These are phyloP conservation scores for Periophthalmus magnuspinnatus DNA, from an alignment of 2,797 vertebrate genomes.

Conservation along the genomic window DNA sequence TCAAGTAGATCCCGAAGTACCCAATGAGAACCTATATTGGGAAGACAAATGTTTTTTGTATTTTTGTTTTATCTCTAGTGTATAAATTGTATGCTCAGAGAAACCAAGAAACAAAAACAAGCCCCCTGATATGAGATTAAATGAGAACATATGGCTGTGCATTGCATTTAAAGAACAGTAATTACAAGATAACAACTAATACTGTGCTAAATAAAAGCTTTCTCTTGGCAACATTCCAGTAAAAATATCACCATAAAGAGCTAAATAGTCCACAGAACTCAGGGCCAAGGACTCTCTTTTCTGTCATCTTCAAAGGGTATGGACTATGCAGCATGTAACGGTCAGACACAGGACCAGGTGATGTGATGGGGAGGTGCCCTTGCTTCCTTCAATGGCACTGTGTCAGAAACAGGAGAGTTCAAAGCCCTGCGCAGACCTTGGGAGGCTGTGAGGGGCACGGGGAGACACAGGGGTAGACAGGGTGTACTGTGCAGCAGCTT, in stretches of 20 bases:
- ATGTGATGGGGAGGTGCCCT: constrained; percentile 46
- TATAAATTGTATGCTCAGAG: not conserved
- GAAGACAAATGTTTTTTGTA: not conserved
- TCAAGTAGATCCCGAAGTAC: not conserved
- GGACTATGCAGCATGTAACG: constrained; percentile 20
- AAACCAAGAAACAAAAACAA: not conserved
- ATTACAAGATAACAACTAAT: constrained; percentile 4
- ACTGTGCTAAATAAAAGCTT: constrained; percentile 13
- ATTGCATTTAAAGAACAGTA: not conserved
- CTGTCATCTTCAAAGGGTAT: constrained; percentile 19
- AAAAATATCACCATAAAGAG: constrained; percentile 34
- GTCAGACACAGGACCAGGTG: constrained; percentile 13
- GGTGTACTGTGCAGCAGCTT: constrained; percentile 11
- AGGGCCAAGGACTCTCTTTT: constrained; percentile 18
- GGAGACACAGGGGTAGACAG: constrained; percentile 16
- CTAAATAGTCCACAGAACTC: constrained; percentile 11
- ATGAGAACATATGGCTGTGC: not conserved
- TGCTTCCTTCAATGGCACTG: constrained; percentile 47
- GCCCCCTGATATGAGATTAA: not conserved
- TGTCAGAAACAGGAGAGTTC: constrained; percentile 56
- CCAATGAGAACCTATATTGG: not conserved
- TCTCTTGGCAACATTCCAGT: constrained; percentile 4
- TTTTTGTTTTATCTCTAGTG: not conserved
- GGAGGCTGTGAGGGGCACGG: constrained; percentile 35
- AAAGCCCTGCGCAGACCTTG: constrained; percentile 47